Base-by-base conservation (phyloP, 2,888 invertebrate genomes). In the Heteropelma amictum region DNA sequence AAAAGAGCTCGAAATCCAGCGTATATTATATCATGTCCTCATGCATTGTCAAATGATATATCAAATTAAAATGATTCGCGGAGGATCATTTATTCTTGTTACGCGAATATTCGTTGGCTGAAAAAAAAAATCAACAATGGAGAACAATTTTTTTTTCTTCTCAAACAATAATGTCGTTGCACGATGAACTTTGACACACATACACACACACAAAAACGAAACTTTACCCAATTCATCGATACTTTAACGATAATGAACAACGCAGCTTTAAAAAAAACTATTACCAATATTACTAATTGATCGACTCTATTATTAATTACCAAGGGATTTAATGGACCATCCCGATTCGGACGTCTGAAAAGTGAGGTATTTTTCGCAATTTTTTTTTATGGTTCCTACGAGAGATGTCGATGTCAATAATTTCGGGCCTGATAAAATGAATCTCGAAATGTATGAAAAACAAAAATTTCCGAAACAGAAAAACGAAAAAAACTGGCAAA, bases 231-330 rank as follows among this genome's bases (percentile, higher is more conserved):
- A 72, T 51, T 65, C 42, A 51, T n/a, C n/a, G n/a, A 38, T 35
- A 72, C 35, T 58, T 45, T 67, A 53, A 61, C 60, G 35, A 38
- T 74, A 60, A 45, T 64, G 30, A 64, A 45, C 51, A 53, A 60
- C 17, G 64, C 53, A 38, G 63, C 69, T 69, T 67, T 14, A 45
- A 53, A 60, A 42, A 47, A 60, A 64, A 49, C n/a, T 58, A 58
- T 33, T 53, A 51, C 64, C n/a, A 69, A 60, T 69, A 63, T 38
- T 68, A 63, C 51, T 73, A 28, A 49, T 56, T 49, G 56, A 56
- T 54, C 53, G 54, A 58, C n/a, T n/a, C 45, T 58, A 65, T 63
- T 40, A 73, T 61, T 60, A 58, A 72, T 65, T 26, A 49, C 26
- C 33, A 65, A 53, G n/a, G 14, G 58, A n/a, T n/a, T n/a, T n/a